Base-by-base conservation (phyloP, 2,797 vertebrate genomes). In the Takifugu ocellatus region DNA sequence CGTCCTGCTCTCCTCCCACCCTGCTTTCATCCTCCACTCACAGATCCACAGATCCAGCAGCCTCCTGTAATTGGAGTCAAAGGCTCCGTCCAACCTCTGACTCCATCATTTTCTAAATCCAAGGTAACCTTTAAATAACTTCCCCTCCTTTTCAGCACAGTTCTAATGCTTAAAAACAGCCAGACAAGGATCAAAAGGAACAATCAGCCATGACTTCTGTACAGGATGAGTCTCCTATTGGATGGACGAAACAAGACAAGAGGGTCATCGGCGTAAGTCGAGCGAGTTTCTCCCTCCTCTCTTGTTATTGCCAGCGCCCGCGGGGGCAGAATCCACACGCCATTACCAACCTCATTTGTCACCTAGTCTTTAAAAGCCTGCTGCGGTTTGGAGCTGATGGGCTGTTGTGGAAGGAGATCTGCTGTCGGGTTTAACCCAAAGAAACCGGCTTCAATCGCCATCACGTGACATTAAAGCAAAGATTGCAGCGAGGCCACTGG, bases 341-440 rank as follows among this genome's bases (percentile, higher is more conserved):
- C 79, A 86, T 84, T 74, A 70, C 56, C 56, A 24, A 8, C 2
- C 67, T 83, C 67, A 74, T 83, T 71, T 83, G 69, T 80, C 78
- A 81, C 51, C 65, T 46, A 51, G 54, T 21, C 33, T 59, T 67
- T 65, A 75, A 81, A 64, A 57, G 55, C 49, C 45, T 12, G 12
- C 63, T 63, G 72, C 44, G 44, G 54, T 47, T 54, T 50, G 43
- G 36, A 56, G 66, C 49, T 47, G 42, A 46, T 51, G 48, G 51
- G 45, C 48, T 26, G 49, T 33, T 48, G 26, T 2, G 3, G 54
- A 67, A 68, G 72, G 44, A 39, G 43, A 24, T 61, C 49, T 63
- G 77, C 48, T 36, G 62, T 48, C 25, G 48, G 3, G 45, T 48
- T 47, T 56, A 52, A 21, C 21, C 21, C 36, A 39, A 54, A 72